Percentiles rank a stretch among this genome's conserved stretches.
Conservation (phyloP, 2,113 vertebrate genomes). For the Diadophis punctatus region DNA sequence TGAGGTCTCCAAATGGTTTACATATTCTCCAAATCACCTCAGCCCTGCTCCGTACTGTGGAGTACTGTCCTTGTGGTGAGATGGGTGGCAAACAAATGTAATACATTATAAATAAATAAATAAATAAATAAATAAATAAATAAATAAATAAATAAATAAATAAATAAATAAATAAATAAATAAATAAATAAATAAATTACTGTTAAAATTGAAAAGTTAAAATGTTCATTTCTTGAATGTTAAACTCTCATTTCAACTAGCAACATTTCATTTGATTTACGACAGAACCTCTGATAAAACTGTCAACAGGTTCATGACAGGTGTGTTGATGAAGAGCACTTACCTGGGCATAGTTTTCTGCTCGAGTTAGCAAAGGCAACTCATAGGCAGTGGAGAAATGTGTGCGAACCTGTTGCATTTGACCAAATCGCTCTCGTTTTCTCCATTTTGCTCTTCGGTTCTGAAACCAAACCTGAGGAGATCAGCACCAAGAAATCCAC, state of each 20-base stretch:
- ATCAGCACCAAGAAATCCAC: not conserved
- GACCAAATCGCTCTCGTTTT: conserved; percentile 94
- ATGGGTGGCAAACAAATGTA: not conserved
- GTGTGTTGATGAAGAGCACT: not conserved
- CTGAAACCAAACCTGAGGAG: conserved; percentile 94
- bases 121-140: too few species aligned
- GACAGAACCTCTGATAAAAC: not conserved
- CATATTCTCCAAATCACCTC: not conserved
- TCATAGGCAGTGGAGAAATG: conserved; percentile 96
- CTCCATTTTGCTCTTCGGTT: conserved; percentile 97
- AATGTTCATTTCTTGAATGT: not conserved
- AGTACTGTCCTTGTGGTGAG: not conserved
- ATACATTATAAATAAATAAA: too few species aligned
- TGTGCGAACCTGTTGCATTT: conserved; percentile 98
- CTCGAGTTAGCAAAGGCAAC: conserved; percentile 90
- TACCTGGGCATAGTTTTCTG: conserved; percentile 97
- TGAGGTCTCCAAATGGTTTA: not conserved
- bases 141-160: too few species aligned
- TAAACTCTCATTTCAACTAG: not conserved
- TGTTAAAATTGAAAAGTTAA: not conserved
- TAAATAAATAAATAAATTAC: not conserved
- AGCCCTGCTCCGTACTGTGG: not conserved
- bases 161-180: too few species aligned
- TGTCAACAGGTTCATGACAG: not conserved
- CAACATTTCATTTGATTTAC: not conserved